Base-by-base conservation (phyloP, 2,888 invertebrate species). In the Phyllotreta cruciferae region DNA sequence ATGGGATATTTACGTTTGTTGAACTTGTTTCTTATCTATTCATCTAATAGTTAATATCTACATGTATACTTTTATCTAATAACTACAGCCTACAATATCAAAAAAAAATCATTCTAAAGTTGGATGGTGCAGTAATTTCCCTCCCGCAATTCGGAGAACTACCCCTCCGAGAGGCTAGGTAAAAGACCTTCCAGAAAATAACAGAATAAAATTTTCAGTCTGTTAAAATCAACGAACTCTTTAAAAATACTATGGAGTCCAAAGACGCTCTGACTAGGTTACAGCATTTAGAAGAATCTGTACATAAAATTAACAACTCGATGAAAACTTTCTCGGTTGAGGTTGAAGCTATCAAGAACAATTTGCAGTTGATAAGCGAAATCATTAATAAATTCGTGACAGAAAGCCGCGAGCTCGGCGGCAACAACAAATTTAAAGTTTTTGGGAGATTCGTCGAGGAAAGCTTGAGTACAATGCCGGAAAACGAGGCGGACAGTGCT, bases 371-470 rank as follows among this genome's bases (percentile, higher is more conserved):
- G 55, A 64, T 68, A 7, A 69, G 70, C 55, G 70, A 71, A 64
- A 68, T 71, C 42, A 64, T 69, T 14, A 66, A 63, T 13, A 69
- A 66, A 47, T 63, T 69, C 50, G 64, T 60, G 6, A 34, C 58
- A 0, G 57, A 61, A 13, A 64, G 56, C n/a, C 63, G 65, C 44
- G 60, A 55, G 4, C 6, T 49, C 5, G 54, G 13, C 6, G 58
- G 45, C 1, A 56, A 44, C 10, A 62, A 64, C 52, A 67, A 65
- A 54, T 68, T 70, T 53, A 67, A 66, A 57, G 60, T 66, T 34
- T 70, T 71, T 45, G 65, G 67, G 3, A 70, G 67, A 54, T 71
- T 71, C 49, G 69, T 71, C 1, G 66, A 68, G 41, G 68, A 70
- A 24, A 71, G 64, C 60, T 66, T 71, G 58, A 39, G 49, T 7